Conservation (phyloP, 1,140 invertebrate genomes). For the Marisa cornuarietis region DNA sequence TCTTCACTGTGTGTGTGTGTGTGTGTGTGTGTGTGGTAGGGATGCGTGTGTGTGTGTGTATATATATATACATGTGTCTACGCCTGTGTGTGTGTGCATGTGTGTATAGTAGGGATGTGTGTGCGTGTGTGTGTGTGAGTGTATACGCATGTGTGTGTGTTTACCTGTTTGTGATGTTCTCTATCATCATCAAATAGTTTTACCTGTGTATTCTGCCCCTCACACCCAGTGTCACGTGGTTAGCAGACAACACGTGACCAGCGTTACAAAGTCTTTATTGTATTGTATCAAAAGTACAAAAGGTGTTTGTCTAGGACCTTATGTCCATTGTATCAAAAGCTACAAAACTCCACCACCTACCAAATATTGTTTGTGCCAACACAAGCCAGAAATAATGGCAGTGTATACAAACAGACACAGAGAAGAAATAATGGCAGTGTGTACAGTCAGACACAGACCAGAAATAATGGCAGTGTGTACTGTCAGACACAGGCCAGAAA, state of each 20-base stretch:
- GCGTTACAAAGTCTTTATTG: not conserved
- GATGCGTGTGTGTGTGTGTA: constrained; percentile 6
- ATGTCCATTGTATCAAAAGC: too few relatives aligned
- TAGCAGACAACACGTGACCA: not conserved
- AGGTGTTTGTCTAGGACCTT: not conserved
- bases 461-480: too few relatives aligned
- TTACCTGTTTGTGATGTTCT: not conserved
- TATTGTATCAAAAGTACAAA: too few relatives aligned
- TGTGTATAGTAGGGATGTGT: not conserved
- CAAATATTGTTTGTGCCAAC: too few relatives aligned
- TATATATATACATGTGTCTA: not conserved
- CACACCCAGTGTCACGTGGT: not conserved
- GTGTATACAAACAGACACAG: not conserved
- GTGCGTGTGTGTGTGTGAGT: not conserved
- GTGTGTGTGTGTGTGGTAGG: constrained; percentile 12
- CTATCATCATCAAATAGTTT: too few relatives aligned
- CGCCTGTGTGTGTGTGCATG: not conserved
- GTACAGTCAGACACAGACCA: too few relatives aligned
- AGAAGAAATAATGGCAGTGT: too few relatives aligned
- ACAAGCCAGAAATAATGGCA: not conserved
- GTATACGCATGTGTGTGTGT: not conserved
- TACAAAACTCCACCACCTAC: not conserved
- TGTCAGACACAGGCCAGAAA: too few relatives aligned
- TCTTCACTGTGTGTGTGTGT: constrained; percentile 1
- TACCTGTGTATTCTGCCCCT: not conserved